Evolutionary conservation across 2,888 invertebrate species (phyloP), one percentile per base, ranked within the genome.

Genomic region (Caenorhabditis afra): DNA sequence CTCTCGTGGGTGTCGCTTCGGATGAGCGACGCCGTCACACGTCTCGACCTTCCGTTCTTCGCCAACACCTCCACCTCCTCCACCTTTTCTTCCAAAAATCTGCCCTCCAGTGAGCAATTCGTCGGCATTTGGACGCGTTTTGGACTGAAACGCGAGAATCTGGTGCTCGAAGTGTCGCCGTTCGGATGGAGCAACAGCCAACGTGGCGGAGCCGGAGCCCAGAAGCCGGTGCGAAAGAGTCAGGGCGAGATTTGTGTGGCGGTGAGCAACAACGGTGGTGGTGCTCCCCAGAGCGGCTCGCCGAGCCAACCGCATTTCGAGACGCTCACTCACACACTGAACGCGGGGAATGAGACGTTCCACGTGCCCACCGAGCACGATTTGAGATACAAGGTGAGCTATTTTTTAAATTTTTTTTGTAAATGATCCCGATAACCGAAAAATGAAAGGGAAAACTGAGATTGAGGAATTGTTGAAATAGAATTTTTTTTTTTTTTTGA

Each of bases 161-260:
- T 79, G 11, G 55, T 79, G 8, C 4, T 79, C n/a, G 79, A 79
- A 29, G 7, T 79, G n/a, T 79, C 79, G 23, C 68, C 79, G 41
- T 57, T 53, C 11, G 78, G 66, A 14, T 52, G 29, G 29, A 29
- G 4, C 4, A 7, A 29, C 29, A 7, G 29, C 29, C 4, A 29
- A 29, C 29, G 29, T 7, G 29, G 3, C 29, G 29, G n/a, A n/a
- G 29, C 29, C 29, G 29, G 4, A 7, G 29, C 29, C 29, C 7
- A 3, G 59, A 52, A 22, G 14, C 70, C 53, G 41, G 49, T 18
- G 16, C 45, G n/a, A 45, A 18, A 59, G 41, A 50, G 37, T 18
- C 73, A 78, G 41, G 62, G 62, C 49, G 41, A 64, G 1, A 50
- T 11, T 10, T 79, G 79, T 44, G 53, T 50, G 8, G 11, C 52